These are phyloP conservation scores for Hydrozoanthus gracilis DNA, from an alignment of 92 coral and sea anemone genomes.

Conservation along the genomic window DNA sequence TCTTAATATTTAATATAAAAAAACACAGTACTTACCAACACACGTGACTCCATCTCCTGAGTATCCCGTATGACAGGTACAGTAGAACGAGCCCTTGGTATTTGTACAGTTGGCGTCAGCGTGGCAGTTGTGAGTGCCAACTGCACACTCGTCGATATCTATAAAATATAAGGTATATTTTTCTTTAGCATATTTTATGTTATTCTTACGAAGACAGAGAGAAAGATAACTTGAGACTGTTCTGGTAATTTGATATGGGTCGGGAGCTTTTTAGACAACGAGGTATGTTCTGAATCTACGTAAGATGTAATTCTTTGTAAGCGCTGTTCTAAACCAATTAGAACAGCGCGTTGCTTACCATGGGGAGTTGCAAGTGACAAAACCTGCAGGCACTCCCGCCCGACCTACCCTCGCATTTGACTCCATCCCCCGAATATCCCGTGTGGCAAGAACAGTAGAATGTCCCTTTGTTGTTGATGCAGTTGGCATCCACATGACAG, in stretches of 20 bases:
- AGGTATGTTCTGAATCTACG: neutral
- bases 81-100: constrained; percentile 87
- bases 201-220: neutral
- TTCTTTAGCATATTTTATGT: neutral
- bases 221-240: too few relatives aligned
- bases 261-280: constrained; percentile 16
- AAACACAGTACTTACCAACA: constrained; percentile 48
- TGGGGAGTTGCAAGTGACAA: constrained; percentile 3
- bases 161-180: neutral
- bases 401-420: constrained; percentile 56
- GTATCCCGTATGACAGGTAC: constrained; percentile 85
- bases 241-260: neutral
- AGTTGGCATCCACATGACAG: constrained; percentile 56
- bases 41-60: constrained; percentile 88
- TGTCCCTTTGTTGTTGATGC: constrained; percentile 58
- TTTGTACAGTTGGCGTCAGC: constrained; percentile 81
- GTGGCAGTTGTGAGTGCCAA: constrained; percentile 74
- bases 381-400: constrained; percentile 24
- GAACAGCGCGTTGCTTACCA: constrained; percentile 26
- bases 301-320: too few relatives aligned
- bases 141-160: constrained; percentile 28
- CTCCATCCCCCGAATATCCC: constrained; percentile 59
- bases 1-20: neutral
- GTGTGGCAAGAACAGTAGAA: constrained; percentile 53
- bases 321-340: neutral